These are phyloP conservation scores for Fistularia commersonii DNA, from an alignment of 2,797 vertebrate species.

Conservation along the genomic window DNA sequence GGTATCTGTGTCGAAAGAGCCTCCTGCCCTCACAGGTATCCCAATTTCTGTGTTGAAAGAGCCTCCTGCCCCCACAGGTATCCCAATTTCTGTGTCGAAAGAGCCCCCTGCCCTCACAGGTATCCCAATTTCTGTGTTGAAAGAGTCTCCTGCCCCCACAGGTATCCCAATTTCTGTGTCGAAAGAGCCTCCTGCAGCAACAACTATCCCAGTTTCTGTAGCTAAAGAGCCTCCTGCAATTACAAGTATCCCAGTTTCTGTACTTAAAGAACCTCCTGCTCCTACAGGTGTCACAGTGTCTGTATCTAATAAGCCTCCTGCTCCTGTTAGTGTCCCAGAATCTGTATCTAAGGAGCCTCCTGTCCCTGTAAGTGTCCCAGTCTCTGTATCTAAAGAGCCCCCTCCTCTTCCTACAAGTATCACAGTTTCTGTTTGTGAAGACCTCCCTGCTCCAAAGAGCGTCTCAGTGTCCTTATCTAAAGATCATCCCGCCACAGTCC, in stretches of 20 bases:
- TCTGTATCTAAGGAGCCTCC: no score
- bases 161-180: background rate
- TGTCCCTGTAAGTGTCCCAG: no score
- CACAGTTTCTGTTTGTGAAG: no score
- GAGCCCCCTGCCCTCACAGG: background rate
- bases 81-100: conserved; percentile 11
- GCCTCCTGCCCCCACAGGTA: background rate
- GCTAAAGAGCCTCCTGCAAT: background rate
- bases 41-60: conserved; percentile 7
- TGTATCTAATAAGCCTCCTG: no score
- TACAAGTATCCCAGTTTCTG: background rate
- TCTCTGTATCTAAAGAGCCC: no score
- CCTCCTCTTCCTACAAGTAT: no score
- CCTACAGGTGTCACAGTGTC: no score
- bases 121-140: conserved; percentile 15
- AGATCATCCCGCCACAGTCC: no score
- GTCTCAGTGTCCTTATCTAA: no score
- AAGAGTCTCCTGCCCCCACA: background rate
- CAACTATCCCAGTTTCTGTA: background rate
- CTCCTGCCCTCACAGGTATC: conserved; percentile 4
- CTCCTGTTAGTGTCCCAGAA: no score
- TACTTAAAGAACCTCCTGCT: conserved; percentile 1
- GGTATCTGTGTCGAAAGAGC: conserved; percentile 7
- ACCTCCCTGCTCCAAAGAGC: no score
- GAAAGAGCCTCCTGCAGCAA: background rate